Evolutionary conservation across 2,113 vertebrate species (phyloP), one percentile per base, ranked within the genome.

Genomic region (Tupaia chinensis): DNA sequence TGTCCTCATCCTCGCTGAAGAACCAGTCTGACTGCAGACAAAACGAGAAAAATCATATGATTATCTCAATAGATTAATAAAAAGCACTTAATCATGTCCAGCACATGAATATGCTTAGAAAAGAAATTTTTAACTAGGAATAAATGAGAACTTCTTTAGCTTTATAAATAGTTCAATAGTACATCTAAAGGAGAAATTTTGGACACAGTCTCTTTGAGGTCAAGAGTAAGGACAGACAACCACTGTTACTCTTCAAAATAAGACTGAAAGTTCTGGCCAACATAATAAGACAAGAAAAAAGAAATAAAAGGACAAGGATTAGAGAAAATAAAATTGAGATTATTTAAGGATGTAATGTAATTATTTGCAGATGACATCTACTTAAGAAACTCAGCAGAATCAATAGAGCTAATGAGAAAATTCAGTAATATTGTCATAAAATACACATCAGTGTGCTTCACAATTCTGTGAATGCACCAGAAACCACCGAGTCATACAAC

Each of bases 1-100:
- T 99, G 98, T 99, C 99, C 13, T 99, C 98, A 15, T 99, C 99
- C 1, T 99, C 99, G 0, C 99, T 99, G 99, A 99, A 99, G 98
- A 99, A 99, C 99, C 99, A 99, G 96, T 98, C 98, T 0, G 98
- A 98, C 98, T 98, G 89, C 0, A 77, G 87, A 89, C 65, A 60
- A 95, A 90, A 96, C 44, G 68, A 25, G 44, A 76, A 76, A 76
- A 76, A 54, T 12, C 25, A 76, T 76, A 76, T 6, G 22, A 23
- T 44, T 15, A 54, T 56, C 44, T 69, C 23, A 27, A 19, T 54
- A 84, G 23, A 19, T 7, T 8, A 14, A 34, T 11, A 54, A 53
- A 53, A 68, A 66, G 22, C 74, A 76, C 11, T 54, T 53, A 74
- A 53, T 53, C 25, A 27, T 77, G 44, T 15, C 29, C 25, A 82